These are phyloP conservation scores for Schlechtendalia chinensis DNA, from an alignment of 1,140 invertebrate species.

Conservation along the genomic window DNA sequence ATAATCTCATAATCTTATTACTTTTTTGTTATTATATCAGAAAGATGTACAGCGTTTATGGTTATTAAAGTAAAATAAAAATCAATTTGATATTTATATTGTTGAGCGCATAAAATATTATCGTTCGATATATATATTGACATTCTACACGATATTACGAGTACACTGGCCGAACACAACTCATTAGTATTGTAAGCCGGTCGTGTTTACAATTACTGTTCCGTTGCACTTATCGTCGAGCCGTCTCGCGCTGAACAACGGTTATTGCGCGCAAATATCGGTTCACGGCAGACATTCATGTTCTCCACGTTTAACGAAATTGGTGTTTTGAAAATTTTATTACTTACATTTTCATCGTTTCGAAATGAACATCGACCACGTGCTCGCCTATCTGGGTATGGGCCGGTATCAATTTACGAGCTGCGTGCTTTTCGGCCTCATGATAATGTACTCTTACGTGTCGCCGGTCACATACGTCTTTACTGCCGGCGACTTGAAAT, in stretches of 20 bases:
- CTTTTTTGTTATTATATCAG: too few species aligned
- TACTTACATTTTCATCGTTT: not conserved
- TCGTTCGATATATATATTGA: too few species aligned
- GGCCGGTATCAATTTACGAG: slow-evolving; percentile 15
- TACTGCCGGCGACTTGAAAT: slow-evolving; percentile 37
- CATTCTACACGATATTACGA: too few species aligned
- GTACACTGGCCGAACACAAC: too few species aligned
- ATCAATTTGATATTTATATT: too few species aligned
- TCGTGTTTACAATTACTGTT: not conserved
- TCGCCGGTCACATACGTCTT: slow-evolving; percentile 19
- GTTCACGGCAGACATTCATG: not conserved
- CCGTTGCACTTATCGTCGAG: not conserved
- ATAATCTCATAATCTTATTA: too few species aligned
- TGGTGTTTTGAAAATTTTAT: too few species aligned
- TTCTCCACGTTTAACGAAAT: too few species aligned
- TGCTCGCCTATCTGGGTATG: not conserved
- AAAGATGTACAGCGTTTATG: too few species aligned
- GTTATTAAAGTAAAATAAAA: too few species aligned
- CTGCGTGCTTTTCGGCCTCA: not conserved
- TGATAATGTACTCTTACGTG: slow-evolving; percentile 13
- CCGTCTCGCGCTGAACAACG: not conserved
- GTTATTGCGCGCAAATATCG: not conserved
- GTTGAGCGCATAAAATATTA: too few species aligned
- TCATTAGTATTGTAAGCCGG: too few species aligned
- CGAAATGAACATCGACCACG: slow-evolving; percentile 26